Base-by-base conservation (phyloP, 2,113 vertebrate genomes). In the Zosterops hypoxanthus region DNA sequence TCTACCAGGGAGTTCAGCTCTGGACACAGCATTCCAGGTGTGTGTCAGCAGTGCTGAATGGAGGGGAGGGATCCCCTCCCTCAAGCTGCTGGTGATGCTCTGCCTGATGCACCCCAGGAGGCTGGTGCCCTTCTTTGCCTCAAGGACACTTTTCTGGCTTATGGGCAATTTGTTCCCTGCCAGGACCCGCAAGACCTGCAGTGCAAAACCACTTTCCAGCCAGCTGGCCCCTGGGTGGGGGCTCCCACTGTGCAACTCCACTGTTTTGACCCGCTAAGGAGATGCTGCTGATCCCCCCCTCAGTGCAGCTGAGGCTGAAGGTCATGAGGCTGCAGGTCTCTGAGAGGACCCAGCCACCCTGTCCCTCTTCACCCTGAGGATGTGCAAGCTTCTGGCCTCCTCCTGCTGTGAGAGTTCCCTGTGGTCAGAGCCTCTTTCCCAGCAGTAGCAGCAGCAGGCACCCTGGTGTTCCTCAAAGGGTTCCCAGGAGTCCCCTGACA, bases 201-300 rank as follows among this genome's bases (percentile, higher is more conserved):
- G 17, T 18, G 17, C 17, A 75, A 59, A 92, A 17, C 31, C 66
- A 20, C 52, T 81, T 61, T 46, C 52, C 56, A 86, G n/a, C 14
- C 44, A 47, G 33, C 2, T 72, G 68, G 39, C 6, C 33, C 57
- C 10, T 47, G 10, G 8, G 1, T 72, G 46, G 44, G 14, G 24
- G 12, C 24, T 88, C 17, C 15, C 9, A 6, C 21, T 26, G 12
- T 7, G 19, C 1, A 8, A 70, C 28, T 52, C 25, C 19, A 4
- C 5, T 69, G 64, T 86, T 46, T 61, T 1, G 3, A 10, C 7
- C 2, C 0, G 0, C 9, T 11, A 31, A 49, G 41, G 25, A 41
- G 42, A 19, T 33, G 18, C 25, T 49, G 36, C 41, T 59, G 68
- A 9, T 10, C 25, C 16, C 22, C 50, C 17, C 7, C 36, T 46